Conservation (phyloP, 2,888 invertebrate genomes). For the Caenorhabditis macrosperma region DNA sequence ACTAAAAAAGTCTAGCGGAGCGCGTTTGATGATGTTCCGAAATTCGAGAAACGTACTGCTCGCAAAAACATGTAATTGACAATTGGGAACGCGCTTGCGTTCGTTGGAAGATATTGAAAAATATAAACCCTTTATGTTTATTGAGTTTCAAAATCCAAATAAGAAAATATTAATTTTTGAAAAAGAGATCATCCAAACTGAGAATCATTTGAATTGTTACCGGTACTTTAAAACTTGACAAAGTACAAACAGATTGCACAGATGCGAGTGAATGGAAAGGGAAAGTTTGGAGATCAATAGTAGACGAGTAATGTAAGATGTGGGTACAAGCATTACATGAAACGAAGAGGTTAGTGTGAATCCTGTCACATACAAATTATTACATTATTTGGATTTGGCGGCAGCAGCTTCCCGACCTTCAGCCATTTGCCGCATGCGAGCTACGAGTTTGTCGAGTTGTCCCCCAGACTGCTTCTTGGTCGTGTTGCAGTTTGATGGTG, state of each 20-base stretch:
- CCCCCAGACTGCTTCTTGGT: conserved; percentile 35
- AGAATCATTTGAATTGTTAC: conserved; percentile 12
- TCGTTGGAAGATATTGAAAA: no score
- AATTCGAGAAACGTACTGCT: no score
- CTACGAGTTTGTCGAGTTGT: conserved; percentile 67
- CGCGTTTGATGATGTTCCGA: no score
- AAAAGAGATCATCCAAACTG: conserved; percentile 9
- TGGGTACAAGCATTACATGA: neutral
- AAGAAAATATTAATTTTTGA: no score
- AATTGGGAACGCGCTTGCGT: no score
- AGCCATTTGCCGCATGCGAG: conserved; percentile 61
- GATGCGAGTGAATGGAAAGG: neutral
- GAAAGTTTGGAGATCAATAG: conserved; percentile 1
- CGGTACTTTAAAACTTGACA: neutral
- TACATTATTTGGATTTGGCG: conserved; percentile 5
- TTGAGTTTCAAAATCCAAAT: no score
- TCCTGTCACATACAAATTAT: conserved; percentile 23
- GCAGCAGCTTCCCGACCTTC: conserved; percentile 45
- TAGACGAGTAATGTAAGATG: conserved; percentile 5
- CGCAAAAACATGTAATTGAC: no score
- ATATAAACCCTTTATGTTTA: no score
- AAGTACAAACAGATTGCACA: neutral
- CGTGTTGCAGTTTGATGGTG: neutral
- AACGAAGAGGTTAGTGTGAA: conserved; percentile 4
- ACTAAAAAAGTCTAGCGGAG: no score